Conservation (phyloP, 2,888 invertebrate genomes). For the Lochmaea crataegi region DNA sequence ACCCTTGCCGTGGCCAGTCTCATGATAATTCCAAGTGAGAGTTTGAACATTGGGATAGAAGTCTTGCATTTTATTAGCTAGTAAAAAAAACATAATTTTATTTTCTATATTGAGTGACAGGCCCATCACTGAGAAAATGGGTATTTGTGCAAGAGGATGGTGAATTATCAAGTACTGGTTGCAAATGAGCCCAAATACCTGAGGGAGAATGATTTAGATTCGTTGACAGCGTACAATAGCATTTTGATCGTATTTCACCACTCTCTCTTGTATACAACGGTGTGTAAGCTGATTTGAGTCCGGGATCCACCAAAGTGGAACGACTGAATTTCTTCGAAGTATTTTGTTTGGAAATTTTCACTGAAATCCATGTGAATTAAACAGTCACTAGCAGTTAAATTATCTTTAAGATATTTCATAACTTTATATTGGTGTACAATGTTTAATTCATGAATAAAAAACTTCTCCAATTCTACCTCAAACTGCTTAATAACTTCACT, state of each 20-base stretch:
- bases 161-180: constrained; percentile 47
- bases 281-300: constrained; percentile 57
- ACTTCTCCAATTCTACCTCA: constrained; percentile 7
- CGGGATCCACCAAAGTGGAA: constrained; percentile 56
- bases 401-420: constrained; percentile 20
- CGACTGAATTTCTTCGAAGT: constrained; percentile 56
- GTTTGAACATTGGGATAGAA: constrained; percentile 47
- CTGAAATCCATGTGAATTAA: constrained; percentile 56
- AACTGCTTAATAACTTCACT: background rate
- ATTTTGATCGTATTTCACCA: constrained; percentile 25
- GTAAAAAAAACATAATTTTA: constrained; percentile 17
- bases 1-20: constrained; percentile 57
- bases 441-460: constrained; percentile 25
- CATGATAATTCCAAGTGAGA: constrained; percentile 54
- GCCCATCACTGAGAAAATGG: constrained; percentile 58
- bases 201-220: constrained; percentile 52
- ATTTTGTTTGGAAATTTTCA: constrained; percentile 55
- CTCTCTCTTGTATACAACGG: constrained; percentile 50
- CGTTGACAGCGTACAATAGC: constrained; percentile 52
- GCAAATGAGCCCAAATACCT: constrained; percentile 46
- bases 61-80: constrained; percentile 51
- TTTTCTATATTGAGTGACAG: constrained; percentile 42
- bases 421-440: constrained; percentile 24
- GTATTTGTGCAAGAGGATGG: constrained; percentile 49
- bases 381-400: constrained; percentile 38